Evolutionary conservation across 2,888 invertebrate genomes (phyloP).

Genomic region (Synergus japonicus): DNA sequence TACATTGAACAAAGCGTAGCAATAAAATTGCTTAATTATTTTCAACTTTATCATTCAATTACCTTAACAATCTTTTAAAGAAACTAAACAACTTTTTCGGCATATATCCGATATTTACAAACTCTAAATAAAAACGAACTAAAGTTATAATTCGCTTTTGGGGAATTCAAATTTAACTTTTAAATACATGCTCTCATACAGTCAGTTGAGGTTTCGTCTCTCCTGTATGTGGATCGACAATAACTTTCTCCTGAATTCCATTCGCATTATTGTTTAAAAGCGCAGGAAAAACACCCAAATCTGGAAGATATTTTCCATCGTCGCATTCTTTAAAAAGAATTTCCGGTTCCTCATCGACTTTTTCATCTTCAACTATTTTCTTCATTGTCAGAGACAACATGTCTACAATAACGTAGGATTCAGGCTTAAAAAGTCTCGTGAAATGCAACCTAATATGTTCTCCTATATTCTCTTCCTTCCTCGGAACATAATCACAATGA

Average conservation of each 20-base stretch:
- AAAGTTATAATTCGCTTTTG: too few species aligned
- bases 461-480: slow-evolving; percentile 70
- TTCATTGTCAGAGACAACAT: slow-evolving; percentile 66
- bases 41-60: neutral
- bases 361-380: slow-evolving; percentile 54
- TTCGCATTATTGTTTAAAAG: slow-evolving; percentile 54
- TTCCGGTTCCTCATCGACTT: slow-evolving; percentile 60
- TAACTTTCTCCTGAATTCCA: slow-evolving; percentile 65
- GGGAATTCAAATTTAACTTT: too few species aligned
- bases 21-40: slow-evolving; percentile 18
- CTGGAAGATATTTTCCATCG: slow-evolving; percentile 68
- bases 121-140: too few species aligned
- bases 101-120: too few species aligned
- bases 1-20: slow-evolving; percentile 14
- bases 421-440: slow-evolving; percentile 71
- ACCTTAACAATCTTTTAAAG: neutral
- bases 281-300: slow-evolving; percentile 53
- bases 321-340: slow-evolving; percentile 67
- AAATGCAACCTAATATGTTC: slow-evolving; percentile 72
- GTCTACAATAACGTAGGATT: slow-evolving; percentile 72
- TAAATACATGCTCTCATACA: neutral
- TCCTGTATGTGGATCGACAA: slow-evolving; percentile 72
- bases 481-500: slow-evolving; percentile 72
- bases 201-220: slow-evolving; percentile 65
- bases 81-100: too few species aligned